phyloP scores from a whole-genome alignment of 1,140 invertebrate species.

The Leptinotarsa defecta region DNA sequence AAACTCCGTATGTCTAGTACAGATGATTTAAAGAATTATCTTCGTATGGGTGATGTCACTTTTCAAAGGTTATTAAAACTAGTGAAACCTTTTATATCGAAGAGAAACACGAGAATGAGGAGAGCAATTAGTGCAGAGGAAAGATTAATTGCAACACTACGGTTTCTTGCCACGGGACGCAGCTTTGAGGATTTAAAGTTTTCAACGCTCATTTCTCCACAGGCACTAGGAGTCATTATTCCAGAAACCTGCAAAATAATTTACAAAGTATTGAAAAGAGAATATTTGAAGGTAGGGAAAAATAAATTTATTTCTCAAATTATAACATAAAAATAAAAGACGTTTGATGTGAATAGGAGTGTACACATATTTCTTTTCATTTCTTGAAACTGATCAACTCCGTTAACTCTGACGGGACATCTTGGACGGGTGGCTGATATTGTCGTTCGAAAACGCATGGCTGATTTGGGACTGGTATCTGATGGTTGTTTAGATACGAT shows the following conservation, averaged over 20 bases:
- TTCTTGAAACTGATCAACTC: too few species aligned
- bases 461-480: not conserved
- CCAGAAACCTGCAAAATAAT: not conserved
- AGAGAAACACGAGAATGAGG: constrained; percentile 29
- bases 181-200: constrained; percentile 18
- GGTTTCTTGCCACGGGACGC: constrained; percentile 17
- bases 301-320: not conserved
- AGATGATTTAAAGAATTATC: constrained; percentile 28
- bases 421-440: too few species aligned
- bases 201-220: not conserved
- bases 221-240: not conserved
- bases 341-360: too few species aligned
- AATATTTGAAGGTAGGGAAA: not conserved
- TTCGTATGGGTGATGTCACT: constrained; percentile 27
- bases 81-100: constrained; percentile 24
- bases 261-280: not conserved
- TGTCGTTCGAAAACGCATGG: not conserved
- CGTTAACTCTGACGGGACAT: too few species aligned
- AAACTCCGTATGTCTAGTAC: constrained; percentile 24
- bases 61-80: constrained; percentile 20
- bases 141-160: constrained; percentile 20
- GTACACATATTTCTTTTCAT: too few species aligned
- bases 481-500: not conserved
- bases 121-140: constrained; percentile 20
- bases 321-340: too few species aligned